Percentiles rank a stretch among this genome's conserved stretches.
phyloP scores from a whole-genome alignment of 1,140 invertebrate genomes.

The Dryas iulia region DNA sequence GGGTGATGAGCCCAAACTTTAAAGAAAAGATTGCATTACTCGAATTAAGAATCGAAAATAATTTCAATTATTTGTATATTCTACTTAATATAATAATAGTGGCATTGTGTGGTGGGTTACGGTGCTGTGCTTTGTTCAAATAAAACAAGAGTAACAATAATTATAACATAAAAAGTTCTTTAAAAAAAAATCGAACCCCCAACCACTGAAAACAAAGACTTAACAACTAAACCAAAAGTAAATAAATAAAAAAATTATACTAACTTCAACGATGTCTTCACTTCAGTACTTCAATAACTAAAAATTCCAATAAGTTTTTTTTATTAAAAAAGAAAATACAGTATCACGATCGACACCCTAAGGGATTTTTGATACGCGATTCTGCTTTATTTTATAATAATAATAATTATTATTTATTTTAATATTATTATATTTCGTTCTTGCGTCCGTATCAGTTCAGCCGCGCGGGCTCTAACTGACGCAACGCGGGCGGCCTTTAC shows the following conservation, averaged over 20 bases:
- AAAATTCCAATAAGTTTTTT: background rate
- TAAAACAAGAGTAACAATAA: too few relatives aligned
- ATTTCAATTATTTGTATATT: too few relatives aligned
- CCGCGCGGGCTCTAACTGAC: conserved; percentile 42
- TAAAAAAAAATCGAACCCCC: too few relatives aligned
- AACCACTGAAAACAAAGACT: too few relatives aligned
- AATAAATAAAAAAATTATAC: background rate
- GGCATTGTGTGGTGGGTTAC: background rate
- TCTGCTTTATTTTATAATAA: background rate
- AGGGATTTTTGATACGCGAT: conserved; percentile 41
- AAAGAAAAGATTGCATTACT: too few relatives aligned
- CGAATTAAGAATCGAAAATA: too few relatives aligned
- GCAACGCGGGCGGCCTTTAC: conserved; percentile 30
- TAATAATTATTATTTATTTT: conserved; percentile 4
- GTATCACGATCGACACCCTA: conserved; percentile 42
- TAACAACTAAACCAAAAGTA: background rate
- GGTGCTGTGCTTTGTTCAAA: background rate
- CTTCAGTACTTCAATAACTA: background rate
- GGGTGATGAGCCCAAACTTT: too few relatives aligned
- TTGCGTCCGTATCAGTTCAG: conserved; percentile 43
- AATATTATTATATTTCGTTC: conserved; percentile 21
- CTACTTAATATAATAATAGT: background rate
- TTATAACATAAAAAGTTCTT: too few relatives aligned
- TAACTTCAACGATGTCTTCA: background rate
- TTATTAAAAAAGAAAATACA: conserved; percentile 4